Conservation (phyloP, 2,797 vertebrate genomes). For the Erpetoichthys calabaricus region DNA sequence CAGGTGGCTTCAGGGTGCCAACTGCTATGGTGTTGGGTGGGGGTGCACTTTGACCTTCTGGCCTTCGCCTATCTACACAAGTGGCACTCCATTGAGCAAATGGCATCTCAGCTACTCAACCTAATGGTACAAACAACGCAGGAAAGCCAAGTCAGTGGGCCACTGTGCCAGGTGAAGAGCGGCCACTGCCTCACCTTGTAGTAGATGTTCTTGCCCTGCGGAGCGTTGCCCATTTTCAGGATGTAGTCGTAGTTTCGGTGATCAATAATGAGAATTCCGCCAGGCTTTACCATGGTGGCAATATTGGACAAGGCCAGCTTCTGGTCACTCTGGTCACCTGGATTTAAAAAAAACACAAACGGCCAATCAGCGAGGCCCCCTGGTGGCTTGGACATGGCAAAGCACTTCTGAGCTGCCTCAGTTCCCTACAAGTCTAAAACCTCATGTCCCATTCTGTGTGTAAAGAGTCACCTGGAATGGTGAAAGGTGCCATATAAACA, state of each 20-base stretch:
- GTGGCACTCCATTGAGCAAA: too few relatives aligned
- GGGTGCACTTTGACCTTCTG: too few relatives aligned
- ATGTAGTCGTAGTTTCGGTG: slow-evolving; percentile 96
- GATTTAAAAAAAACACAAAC: slow-evolving; percentile 10
- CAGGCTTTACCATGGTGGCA: slow-evolving; percentile 77
- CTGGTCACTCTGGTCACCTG: slow-evolving; percentile 91
- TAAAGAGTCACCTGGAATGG: too few relatives aligned
- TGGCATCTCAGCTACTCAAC: neutral
- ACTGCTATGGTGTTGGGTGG: too few relatives aligned
- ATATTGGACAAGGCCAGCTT: slow-evolving; percentile 83
- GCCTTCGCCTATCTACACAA: too few relatives aligned
- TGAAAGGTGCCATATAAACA: too few relatives aligned
- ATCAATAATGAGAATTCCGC: slow-evolving; percentile 85
- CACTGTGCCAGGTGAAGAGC: neutral
- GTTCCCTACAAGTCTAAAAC: too few relatives aligned
- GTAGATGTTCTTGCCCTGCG: slow-evolving; percentile 93
- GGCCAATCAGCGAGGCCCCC: neutral
- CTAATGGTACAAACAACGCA: neutral
- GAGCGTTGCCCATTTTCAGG: slow-evolving; percentile 73
- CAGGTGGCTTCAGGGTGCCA: too few relatives aligned
- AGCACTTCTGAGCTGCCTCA: too few relatives aligned
- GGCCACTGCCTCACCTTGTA: slow-evolving; percentile 65
- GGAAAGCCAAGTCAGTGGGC: neutral
- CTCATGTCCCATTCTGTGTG: too few relatives aligned
- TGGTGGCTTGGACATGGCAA: too few relatives aligned